phyloP scores from a whole-genome alignment of 2,113 vertebrate genomes.

The Irena cyanogastra region DNA sequence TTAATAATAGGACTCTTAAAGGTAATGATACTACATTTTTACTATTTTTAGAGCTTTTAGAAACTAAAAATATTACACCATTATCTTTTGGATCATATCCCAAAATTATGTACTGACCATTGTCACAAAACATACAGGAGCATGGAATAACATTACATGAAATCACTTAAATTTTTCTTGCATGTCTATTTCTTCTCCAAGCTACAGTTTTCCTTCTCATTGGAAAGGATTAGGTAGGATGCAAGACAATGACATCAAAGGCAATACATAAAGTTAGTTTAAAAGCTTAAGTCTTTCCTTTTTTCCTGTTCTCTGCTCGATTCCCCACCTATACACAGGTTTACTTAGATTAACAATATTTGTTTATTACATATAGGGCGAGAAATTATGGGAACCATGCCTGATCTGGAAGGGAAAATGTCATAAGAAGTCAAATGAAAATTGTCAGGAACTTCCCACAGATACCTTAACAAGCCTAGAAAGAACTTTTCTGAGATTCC shows the following conservation, averaged over 20 bases:
- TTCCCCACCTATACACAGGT: not conserved
- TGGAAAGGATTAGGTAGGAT: not conserved
- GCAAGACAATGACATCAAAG: not conserved
- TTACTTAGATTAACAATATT: not conserved
- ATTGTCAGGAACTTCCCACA: slow-evolving; percentile 5
- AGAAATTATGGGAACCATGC: not conserved
- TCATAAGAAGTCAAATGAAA: not conserved
- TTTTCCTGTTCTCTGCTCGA: not conserved
- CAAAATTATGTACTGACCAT: not conserved
- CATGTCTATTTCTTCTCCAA: not conserved
- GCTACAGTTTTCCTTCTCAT: not conserved
- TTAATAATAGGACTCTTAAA: not conserved
- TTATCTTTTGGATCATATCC: not conserved
- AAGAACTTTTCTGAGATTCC: not conserved
- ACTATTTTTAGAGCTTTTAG: not conserved
- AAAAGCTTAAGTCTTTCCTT: not conserved
- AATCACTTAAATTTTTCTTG: not conserved
- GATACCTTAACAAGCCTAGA: not conserved
- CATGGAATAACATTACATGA: not conserved
- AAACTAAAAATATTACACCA: not conserved
- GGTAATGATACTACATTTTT: not conserved
- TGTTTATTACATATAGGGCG: not conserved
- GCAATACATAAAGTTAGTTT: not conserved
- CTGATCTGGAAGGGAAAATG: not conserved
- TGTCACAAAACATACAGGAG: not conserved